Conservation (phyloP, 2,797 vertebrate species). For the Thalassophryne amazonica region DNA sequence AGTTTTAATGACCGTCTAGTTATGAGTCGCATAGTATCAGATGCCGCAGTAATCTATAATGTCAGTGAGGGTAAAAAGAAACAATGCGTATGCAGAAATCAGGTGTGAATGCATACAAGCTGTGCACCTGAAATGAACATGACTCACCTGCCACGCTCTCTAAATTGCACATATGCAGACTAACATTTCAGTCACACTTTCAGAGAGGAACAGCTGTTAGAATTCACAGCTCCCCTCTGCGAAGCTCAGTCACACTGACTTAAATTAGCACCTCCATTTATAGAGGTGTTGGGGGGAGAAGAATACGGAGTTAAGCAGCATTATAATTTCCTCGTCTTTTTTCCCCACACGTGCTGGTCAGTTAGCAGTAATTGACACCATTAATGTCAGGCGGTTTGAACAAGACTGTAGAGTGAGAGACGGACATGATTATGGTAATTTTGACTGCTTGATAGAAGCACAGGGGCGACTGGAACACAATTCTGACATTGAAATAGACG, state of each 20-base stretch:
- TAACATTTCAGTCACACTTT: slow-evolving; percentile 21
- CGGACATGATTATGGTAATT: slow-evolving; percentile 43
- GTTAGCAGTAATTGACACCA: slow-evolving; percentile 68
- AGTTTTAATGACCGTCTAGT: slow-evolving; percentile 55
- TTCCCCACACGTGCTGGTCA: slow-evolving; percentile 41
- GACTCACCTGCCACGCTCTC: slow-evolving; percentile 2
- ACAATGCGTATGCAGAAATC: slow-evolving; percentile 12
- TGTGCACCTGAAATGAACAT: slow-evolving; percentile 3
- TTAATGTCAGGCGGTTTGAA: slow-evolving; percentile 54
- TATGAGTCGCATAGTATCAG: slow-evolving; percentile 34
- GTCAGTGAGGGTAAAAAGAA: slow-evolving; percentile 1
- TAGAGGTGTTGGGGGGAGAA: slow-evolving; percentile 52
- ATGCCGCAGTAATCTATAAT: slow-evolving; percentile 25
- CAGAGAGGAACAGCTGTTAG: slow-evolving; percentile 68
- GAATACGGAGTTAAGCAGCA: slow-evolving; percentile 39
- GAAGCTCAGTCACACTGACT: slow-evolving; percentile 69
- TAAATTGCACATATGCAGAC: neutral
- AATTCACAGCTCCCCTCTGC: slow-evolving; percentile 72
- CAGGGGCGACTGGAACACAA: slow-evolving; percentile 27
- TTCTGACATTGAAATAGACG: slow-evolving; percentile 53
- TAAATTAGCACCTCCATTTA: slow-evolving; percentile 80
- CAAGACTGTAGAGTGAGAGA: slow-evolving; percentile 13
- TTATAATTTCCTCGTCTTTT: slow-evolving; percentile 45
- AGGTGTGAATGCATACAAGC: neutral
- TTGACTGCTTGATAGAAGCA: slow-evolving; percentile 29